Percentiles rank a stretch among this genome's conserved stretches.
These are phyloP conservation scores for Phyllostomus hastatus DNA, from an alignment of 2,113 vertebrate species.

Conservation along the genomic window DNA sequence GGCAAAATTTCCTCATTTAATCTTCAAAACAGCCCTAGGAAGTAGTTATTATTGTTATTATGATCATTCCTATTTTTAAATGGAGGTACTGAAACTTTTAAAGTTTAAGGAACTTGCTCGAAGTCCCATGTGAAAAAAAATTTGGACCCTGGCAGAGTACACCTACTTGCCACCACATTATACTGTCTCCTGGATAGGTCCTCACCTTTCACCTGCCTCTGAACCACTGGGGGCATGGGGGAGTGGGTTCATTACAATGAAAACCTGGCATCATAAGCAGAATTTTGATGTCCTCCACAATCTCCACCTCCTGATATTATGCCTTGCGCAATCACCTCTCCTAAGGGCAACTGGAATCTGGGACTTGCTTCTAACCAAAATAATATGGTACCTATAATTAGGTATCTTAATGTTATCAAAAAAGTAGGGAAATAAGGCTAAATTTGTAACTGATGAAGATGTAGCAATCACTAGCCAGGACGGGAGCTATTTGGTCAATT, in stretches of 20 bases:
- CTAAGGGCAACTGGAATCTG: neutral
- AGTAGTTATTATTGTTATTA: neutral
- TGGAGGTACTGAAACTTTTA: neutral
- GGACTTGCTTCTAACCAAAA: neutral
- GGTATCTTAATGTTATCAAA: neutral
- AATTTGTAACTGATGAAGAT: neutral
- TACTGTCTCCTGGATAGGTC: neutral
- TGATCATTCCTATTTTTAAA: neutral
- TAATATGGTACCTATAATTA: neutral
- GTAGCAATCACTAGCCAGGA: neutral
- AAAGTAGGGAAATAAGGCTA: neutral
- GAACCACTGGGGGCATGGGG: neutral
- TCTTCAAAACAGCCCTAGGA: neutral
- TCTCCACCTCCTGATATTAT: neutral
- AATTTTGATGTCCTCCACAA: neutral
- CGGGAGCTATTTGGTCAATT: neutral
- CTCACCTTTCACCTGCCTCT: neutral
- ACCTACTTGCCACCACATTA: neutral
- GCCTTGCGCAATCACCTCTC: accelerated
- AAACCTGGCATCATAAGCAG: neutral
- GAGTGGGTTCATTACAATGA: neutral
- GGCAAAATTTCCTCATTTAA: neutral
- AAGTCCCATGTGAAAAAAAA: neutral
- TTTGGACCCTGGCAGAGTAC: neutral
- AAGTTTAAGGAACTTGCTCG: neutral